Conservation (phyloP, 2,797 vertebrate genomes). For the Saxicola maurus region DNA sequence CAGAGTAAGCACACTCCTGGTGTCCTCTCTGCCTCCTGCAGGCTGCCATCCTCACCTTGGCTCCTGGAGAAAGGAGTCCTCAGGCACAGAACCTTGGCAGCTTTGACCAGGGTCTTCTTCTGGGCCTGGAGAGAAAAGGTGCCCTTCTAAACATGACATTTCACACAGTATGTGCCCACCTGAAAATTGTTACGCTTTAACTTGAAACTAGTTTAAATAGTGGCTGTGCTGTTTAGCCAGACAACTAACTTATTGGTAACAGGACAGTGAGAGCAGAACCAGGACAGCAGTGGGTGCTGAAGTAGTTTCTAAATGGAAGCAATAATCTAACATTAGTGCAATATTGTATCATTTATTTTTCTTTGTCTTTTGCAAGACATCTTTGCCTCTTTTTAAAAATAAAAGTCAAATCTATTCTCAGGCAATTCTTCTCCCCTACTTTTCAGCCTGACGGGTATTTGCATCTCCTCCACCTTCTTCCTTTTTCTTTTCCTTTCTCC, state of each 20-base stretch:
- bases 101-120: background rate
- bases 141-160: background rate
- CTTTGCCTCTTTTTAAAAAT: background rate
- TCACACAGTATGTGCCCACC: fast-evolving
- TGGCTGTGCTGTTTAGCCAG: fast-evolving
- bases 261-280: background rate
- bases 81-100: background rate
- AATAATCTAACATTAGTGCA: background rate
- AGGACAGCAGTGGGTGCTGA: background rate
- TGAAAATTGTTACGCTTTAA: background rate
- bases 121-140: background rate
- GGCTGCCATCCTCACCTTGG: fast-evolving
- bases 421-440: background rate
- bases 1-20: background rate
- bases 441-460: background rate
- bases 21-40: fast-evolving
- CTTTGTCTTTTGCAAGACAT: background rate
- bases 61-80: fast-evolving
- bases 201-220: background rate
- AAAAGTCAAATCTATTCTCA: background rate
- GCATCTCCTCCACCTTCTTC: background rate
- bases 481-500: background rate
- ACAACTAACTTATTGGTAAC: background rate
- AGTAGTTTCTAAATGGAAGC: background rate
- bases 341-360: background rate